A percentile compares a stretch with the other conserved stretches of the same genome.
Conservation (phyloP, 2,797 vertebrate species). For the Cossypha polioptera region DNA sequence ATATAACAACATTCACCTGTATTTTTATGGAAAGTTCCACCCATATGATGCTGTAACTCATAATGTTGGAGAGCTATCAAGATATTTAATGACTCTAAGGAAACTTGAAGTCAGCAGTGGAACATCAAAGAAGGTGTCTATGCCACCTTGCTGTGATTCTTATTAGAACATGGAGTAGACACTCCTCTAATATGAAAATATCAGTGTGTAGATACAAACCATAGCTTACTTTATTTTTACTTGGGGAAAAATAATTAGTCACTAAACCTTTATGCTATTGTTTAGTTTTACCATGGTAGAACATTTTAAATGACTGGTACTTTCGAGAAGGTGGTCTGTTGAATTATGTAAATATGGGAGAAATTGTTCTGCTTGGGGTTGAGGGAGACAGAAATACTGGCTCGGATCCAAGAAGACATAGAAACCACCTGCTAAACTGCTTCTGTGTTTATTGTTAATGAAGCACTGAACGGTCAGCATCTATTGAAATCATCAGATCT, state of each 20-base stretch:
- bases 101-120: background rate
- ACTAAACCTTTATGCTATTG: background rate
- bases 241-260: background rate
- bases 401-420: background rate
- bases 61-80: background rate
- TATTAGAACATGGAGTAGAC: background rate
- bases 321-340: background rate
- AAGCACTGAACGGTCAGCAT: background rate
- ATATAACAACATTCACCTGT: background rate
- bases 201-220: accelerated
- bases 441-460: background rate
- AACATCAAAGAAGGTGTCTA: background rate
- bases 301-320: background rate
- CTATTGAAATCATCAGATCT: background rate
- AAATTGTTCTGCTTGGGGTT: background rate
- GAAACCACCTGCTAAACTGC: background rate
- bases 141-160: background rate
- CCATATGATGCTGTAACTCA: background rate
- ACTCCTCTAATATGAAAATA: background rate
- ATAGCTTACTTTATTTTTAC: background rate
- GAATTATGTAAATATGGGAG: background rate
- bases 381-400: background rate
- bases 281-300: background rate
- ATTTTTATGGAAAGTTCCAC: background rate
- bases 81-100: background rate